Evolutionary conservation across 2,797 vertebrate species (phyloP).

Genomic region (Hafferia zeledoni): DNA sequence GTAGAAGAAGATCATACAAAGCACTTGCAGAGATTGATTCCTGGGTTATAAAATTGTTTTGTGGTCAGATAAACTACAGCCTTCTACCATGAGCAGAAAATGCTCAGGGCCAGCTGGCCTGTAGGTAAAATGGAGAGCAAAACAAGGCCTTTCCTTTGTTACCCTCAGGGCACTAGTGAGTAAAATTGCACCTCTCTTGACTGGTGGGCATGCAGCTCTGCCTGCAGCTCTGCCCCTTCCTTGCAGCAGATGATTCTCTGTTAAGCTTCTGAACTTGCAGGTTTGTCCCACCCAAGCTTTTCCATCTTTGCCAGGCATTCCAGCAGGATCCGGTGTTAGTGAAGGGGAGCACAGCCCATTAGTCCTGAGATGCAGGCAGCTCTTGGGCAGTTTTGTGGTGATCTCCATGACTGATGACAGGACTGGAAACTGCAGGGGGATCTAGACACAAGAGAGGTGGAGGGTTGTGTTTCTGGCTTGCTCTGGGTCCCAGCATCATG

Average conservation of each 20-base stretch:
- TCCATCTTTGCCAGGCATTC: neutral
- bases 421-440: neutral
- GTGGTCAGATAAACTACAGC: neutral
- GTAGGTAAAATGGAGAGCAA: neutral
- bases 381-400: neutral
- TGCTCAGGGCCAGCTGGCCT: neutral
- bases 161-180: neutral
- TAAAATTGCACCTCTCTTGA: neutral
- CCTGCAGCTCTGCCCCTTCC: neutral
- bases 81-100: neutral
- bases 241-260: neutral
- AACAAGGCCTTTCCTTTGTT: neutral
- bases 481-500: neutral
- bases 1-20: neutral
- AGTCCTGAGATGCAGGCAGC: neutral
- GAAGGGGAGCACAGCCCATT: neutral
- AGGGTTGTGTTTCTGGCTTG: neutral
- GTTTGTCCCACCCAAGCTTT: neutral
- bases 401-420: neutral
- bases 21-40: conserved; percentile 18
- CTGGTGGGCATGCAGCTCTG: neutral
- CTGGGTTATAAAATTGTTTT: conserved; percentile 14
- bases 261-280: neutral
- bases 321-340: rapidly evolving
- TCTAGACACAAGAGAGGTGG: neutral